These are phyloP conservation scores for Macrosoma leucophasiata DNA, from an alignment of 2,888 invertebrate genomes.

Conservation along the genomic window DNA sequence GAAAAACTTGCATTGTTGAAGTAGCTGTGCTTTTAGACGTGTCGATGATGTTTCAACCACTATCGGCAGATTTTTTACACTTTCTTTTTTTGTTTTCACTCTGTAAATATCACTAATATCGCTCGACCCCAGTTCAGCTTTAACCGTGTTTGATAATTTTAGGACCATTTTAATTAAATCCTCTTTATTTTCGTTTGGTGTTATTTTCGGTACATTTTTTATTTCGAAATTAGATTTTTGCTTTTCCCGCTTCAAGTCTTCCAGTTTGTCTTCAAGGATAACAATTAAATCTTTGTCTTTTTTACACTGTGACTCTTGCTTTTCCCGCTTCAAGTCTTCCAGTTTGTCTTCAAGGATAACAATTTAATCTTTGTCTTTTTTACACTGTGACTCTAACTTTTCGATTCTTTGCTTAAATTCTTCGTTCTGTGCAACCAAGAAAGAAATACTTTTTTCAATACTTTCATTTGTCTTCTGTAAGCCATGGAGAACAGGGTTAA, in stretches of 20 bases:
- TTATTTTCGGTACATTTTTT: conserved; percentile 7
- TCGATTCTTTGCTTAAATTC: conserved; percentile 1
- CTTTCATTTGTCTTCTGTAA: not conserved
- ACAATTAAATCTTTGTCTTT: conserved; percentile 1
- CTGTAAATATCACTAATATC: no score
- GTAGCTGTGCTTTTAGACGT: no score
- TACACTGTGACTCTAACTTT: not conserved
- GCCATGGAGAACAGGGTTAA: not conserved
- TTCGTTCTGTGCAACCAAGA: conserved; percentile 1
- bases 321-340: conserved; percentile 1
- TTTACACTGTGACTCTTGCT: conserved; percentile 1
- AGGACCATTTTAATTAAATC: conserved; percentile 1
- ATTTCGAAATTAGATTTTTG: conserved; percentile 4
- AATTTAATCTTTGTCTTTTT: conserved; percentile 1
- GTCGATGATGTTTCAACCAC: no score
- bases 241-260: conserved; percentile 2
- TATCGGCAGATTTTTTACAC: no score
- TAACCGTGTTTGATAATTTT: no score
- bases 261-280: conserved; percentile 4
- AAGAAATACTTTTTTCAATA: not conserved
- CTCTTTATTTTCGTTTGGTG: conserved; percentile 5
- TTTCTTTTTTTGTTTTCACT: no score
- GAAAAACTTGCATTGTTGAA: no score
- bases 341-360: conserved; percentile 3
- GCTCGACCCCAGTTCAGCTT: no score